A percentile compares a stretch with the other conserved stretches of the same genome.
Evolutionary conservation across 2,888 invertebrate genomes (phyloP).

Genomic region (Molorchus minor): DNA sequence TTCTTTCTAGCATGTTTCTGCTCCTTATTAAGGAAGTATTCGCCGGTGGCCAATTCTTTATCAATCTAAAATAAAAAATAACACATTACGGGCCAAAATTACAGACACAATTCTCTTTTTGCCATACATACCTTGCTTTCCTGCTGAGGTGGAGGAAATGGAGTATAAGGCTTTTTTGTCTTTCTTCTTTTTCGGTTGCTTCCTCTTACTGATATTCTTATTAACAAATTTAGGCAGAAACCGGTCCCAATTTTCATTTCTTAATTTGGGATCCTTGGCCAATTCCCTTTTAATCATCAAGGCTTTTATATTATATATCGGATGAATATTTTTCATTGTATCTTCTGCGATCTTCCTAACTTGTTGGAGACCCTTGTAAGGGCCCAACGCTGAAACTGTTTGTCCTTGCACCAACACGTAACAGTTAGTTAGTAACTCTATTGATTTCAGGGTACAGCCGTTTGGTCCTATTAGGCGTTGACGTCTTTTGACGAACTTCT

Average conservation of each 20-base stretch:
- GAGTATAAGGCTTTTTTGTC: slow-evolving; percentile 95
- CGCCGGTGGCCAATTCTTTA: slow-evolving; percentile 91
- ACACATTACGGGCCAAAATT: slow-evolving; percentile 1
- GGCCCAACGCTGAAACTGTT: slow-evolving; percentile 96
- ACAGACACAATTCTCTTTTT: too few relatives aligned
- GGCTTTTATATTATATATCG: slow-evolving; percentile 96
- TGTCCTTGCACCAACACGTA: slow-evolving; percentile 97
- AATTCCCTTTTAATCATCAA: slow-evolving; percentile 97
- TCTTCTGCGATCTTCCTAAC: slow-evolving; percentile 92
- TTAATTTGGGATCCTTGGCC: slow-evolving; percentile 90
- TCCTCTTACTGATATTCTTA: slow-evolving; percentile 88
- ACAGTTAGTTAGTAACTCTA: slow-evolving; percentile 95
- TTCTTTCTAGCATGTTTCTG: slow-evolving; percentile 76
- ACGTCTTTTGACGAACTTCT: slow-evolving; percentile 93
- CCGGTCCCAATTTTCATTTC: slow-evolving; percentile 95
- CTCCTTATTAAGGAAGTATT: slow-evolving; percentile 93
- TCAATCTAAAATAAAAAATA: slow-evolving; percentile 69
- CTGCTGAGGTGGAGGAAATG: slow-evolving; percentile 94
- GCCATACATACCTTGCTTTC: slow-evolving; percentile 84
- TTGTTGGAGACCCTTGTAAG: slow-evolving; percentile 88
- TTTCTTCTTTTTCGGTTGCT: slow-evolving; percentile 87
- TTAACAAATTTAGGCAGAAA: slow-evolving; percentile 92
- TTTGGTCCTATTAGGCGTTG: slow-evolving; percentile 96
- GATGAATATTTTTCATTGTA: slow-evolving; percentile 99
- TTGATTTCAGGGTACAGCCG: slow-evolving; percentile 97